Conservation (phyloP, 1,140 invertebrate species). For the Tachypleus tridentatus region DNA sequence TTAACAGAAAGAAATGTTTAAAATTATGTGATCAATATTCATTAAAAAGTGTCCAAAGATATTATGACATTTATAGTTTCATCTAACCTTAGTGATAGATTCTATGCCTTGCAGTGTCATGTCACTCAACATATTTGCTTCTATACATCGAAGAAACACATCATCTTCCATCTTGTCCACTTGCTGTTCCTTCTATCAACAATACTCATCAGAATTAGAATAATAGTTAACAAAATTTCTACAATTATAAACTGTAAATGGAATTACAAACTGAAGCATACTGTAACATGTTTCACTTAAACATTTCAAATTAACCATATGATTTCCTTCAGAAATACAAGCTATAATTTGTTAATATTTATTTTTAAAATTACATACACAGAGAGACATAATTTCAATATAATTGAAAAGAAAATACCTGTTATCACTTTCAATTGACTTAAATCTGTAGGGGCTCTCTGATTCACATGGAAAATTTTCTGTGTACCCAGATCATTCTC, state of each 20-base stretch:
- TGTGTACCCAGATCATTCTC: constrained; percentile 98
- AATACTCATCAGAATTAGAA: constrained; percentile 22
- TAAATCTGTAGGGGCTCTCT: constrained; percentile 77
- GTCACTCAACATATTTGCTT: constrained; percentile 96
- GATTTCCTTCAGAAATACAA: too few species aligned
- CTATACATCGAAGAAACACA: constrained; percentile 95
- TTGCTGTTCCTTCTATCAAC: constrained; percentile 58
- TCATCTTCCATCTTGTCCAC: constrained; percentile 99
- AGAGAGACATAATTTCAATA: too few species aligned
- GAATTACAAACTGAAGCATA: too few species aligned
- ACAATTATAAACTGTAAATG: too few species aligned
- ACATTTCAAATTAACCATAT: too few species aligned
- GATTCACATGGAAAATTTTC: constrained; percentile 97
- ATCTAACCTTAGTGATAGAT: constrained; percentile 40
- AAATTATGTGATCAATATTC: too few species aligned
- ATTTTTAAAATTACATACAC: constrained; percentile 43
- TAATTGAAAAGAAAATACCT: constrained; percentile 32
- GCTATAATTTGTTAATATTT: constrained; percentile 58
- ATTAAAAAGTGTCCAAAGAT: too few species aligned
- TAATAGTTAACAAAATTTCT: too few species aligned
- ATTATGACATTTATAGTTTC: too few species aligned
- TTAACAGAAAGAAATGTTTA: too few species aligned
- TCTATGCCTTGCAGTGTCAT: constrained; percentile 83
- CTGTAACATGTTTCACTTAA: too few species aligned
- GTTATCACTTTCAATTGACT: constrained; percentile 75